Evolutionary conservation across 2,888 invertebrate genomes (phyloP).

Genomic region (Napeogenes sylphis): DNA sequence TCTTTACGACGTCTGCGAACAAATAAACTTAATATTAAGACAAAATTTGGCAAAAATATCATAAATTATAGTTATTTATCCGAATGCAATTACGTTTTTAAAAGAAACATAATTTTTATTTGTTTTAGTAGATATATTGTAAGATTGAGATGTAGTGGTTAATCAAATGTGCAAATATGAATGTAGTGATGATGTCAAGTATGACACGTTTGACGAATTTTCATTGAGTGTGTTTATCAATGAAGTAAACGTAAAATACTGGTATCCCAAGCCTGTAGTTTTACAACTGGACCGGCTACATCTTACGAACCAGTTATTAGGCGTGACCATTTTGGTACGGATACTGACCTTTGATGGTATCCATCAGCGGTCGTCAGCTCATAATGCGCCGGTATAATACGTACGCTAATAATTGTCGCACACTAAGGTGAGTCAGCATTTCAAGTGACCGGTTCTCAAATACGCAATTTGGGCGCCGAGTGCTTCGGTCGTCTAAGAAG

Average conservation of each 20-base stretch:
- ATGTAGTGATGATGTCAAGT: slow-evolving; percentile 23
- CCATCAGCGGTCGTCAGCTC: slow-evolving; percentile 59
- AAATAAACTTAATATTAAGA: slow-evolving; percentile 31
- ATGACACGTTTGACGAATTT: slow-evolving; percentile 41
- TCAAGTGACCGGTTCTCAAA: slow-evolving; percentile 22
- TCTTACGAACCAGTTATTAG: slow-evolving; percentile 77
- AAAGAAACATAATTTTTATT: too few species aligned
- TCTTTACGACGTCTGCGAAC: slow-evolving; percentile 77
- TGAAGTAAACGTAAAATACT: slow-evolving; percentile 72
- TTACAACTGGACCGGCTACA: slow-evolving; percentile 72
- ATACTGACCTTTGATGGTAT: slow-evolving; percentile 76
- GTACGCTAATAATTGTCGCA: slow-evolving; percentile 69
- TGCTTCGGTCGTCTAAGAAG: slow-evolving; percentile 32
- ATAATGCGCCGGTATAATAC: slow-evolving; percentile 61
- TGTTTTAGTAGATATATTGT: too few species aligned
- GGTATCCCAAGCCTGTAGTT: slow-evolving; percentile 70
- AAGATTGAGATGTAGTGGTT: background rate
- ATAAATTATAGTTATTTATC: too few species aligned
- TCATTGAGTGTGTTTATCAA: slow-evolving; percentile 63
- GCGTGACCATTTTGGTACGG: slow-evolving; percentile 77
- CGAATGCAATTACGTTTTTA: too few species aligned
- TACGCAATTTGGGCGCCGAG: slow-evolving; percentile 15
- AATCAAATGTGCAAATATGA: slow-evolving; percentile 11
- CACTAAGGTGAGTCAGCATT: slow-evolving; percentile 64
- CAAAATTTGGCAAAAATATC: too few species aligned